A percentile compares a stretch with the other conserved stretches of the same genome.
These are phyloP conservation scores for Pycnonotus jocosus DNA, from an alignment of 2,113 vertebrate genomes.

Conservation along the genomic window DNA sequence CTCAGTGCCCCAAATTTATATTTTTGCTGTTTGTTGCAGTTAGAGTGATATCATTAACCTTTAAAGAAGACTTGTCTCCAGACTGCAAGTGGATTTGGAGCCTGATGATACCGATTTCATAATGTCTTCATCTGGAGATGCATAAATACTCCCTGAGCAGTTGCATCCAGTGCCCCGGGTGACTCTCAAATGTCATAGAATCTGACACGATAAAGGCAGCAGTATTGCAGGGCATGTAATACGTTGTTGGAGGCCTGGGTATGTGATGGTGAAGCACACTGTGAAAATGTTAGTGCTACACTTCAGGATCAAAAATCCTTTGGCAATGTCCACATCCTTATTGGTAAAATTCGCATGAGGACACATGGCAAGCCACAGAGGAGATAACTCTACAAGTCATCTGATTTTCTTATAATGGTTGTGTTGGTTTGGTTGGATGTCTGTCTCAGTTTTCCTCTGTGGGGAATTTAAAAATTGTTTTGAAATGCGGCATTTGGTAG, in stretches of 20 bases:
- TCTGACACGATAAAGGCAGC: neutral
- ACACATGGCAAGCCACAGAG: neutral
- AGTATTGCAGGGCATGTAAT: neutral
- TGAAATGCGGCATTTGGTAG: neutral
- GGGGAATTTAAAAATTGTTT: neutral
- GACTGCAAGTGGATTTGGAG: neutral
- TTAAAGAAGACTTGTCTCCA: neutral
- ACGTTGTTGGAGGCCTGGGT: rapidly evolving
- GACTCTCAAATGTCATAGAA: neutral
- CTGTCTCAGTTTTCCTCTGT: neutral
- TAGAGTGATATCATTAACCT: neutral
- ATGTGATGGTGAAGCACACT: neutral
- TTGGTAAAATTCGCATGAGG: neutral
- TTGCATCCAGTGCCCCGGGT: rapidly evolving
- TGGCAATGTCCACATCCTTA: neutral
- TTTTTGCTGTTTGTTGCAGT: neutral
- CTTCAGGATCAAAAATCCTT: neutral
- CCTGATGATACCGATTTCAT: neutral
- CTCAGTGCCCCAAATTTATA: neutral
- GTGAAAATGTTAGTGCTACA: neutral
- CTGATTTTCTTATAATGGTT: neutral
- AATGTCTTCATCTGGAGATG: neutral
- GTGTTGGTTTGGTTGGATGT: neutral
- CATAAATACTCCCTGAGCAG: neutral
- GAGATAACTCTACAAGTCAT: neutral